Base-by-base conservation (phyloP, 2,888 invertebrate genomes). In the Antheraea assamensis region DNA sequence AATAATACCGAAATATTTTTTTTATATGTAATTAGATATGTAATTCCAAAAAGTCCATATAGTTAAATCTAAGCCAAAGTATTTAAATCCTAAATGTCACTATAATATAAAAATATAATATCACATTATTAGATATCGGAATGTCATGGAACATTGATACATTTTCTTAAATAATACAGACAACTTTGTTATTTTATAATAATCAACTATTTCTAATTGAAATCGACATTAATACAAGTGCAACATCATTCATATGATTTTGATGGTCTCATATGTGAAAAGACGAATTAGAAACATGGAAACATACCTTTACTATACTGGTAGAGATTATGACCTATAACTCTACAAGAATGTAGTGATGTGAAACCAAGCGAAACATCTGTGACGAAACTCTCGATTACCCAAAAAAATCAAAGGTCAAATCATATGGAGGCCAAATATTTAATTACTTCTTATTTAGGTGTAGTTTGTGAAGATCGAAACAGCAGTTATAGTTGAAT, bases 101-200 rank as follows among this genome's bases (percentile, higher is more conserved):
- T 64, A 64, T 30, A 64, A 64, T 30, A 30, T 70, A 42, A 70
- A 73, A 73, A 73, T 61, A 70, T 55, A 66, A 42, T 70, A 68
- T 31, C 42, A 66, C 52, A 47, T 49, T 61, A 71, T 64, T 31
- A 72, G 10, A 61, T 73, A 52, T 61, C 49, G 58, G 66, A 71
- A 71, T 71, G 66, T 49, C 70, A 74, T 42, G 70, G 55, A n/a
- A 66, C 24, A 71, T 49, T 61, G 15, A 31, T 61, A 64, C 55
- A 64, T 74, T 70, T 52, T 15, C 47, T 21, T 49, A 61, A n/a
- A 61, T 47, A 71, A 27, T 49, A 24, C 24, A 58, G 47, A 27
- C 27, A 47, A 17, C 7, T 52, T 52, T 55, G 17, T 52, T 8
- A 31, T 27, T 24, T n/a, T 70, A 61, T 24, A 61, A 61, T 27